phyloP scores from a whole-genome alignment of 2,797 vertebrate species.

The Kryptopterus vitreolus region DNA sequence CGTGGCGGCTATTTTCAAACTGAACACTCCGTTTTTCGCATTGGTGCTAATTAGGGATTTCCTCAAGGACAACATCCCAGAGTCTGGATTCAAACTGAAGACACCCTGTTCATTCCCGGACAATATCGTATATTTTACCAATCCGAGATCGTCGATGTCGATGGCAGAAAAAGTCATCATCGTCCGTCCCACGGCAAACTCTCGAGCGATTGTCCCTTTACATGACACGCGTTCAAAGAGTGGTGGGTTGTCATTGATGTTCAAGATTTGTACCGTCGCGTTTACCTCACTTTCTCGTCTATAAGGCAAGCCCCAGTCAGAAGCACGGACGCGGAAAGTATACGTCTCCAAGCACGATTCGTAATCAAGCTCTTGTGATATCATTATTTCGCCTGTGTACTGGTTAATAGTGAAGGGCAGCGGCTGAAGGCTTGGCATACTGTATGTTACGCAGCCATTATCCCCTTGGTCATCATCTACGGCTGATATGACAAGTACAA shows the following conservation, averaged over 20 bases:
- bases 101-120: slow-evolving; percentile 89
- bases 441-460: slow-evolving; percentile 89
- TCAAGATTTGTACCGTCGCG: slow-evolving; percentile 85
- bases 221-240: slow-evolving; percentile 93
- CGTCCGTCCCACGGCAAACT: slow-evolving; percentile 84
- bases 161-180: slow-evolving; percentile 92
- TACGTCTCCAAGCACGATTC: slow-evolving; percentile 90
- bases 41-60: slow-evolving; percentile 75
- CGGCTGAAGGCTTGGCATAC: slow-evolving; percentile 77
- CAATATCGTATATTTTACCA: slow-evolving; percentile 86
- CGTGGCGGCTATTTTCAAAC: slow-evolving; percentile 86
- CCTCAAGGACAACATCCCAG: slow-evolving; percentile 87
- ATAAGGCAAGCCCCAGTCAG: slow-evolving; percentile 94
- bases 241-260: slow-evolving; percentile 93
- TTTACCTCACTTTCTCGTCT: slow-evolving; percentile 90
- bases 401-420: slow-evolving; percentile 88
- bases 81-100: slow-evolving; percentile 84
- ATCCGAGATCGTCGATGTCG: slow-evolving; percentile 90
- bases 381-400: slow-evolving; percentile 82
- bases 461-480: slow-evolving; percentile 88
- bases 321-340: slow-evolving; percentile 84
- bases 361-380: slow-evolving; percentile 86
- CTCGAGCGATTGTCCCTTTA: slow-evolving; percentile 85
- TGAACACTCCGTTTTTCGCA: slow-evolving; percentile 81
- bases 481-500: slow-evolving; percentile 82